These are phyloP conservation scores for Chymomyza costata DNA, from an alignment of 1,140 invertebrate genomes.

Conservation along the genomic window DNA sequence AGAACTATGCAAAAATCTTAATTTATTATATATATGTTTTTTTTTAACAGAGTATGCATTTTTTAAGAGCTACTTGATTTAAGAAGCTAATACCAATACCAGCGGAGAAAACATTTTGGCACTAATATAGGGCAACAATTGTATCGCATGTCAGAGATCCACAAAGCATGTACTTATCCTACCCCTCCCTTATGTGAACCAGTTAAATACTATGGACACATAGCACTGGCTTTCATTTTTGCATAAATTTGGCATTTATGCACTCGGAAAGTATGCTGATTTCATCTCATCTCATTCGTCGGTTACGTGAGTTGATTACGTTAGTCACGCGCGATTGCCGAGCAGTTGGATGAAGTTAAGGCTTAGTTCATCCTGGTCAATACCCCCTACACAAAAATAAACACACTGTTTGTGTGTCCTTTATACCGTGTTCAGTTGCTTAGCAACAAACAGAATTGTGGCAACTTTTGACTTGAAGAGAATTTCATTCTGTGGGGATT, in stretches of 20 bases:
- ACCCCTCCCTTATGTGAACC: neutral
- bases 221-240: slow-evolving; percentile 31
- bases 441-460: slow-evolving; percentile 65
- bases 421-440: slow-evolving; percentile 50
- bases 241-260: slow-evolving; percentile 67
- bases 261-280: slow-evolving; percentile 63
- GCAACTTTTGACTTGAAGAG: slow-evolving; percentile 67
- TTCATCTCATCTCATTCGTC: slow-evolving; percentile 65
- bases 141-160: slow-evolving; percentile 53
- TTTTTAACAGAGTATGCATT: too few relatives aligned
- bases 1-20: too few relatives aligned
- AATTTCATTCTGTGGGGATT: slow-evolving; percentile 63
- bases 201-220: too few relatives aligned
- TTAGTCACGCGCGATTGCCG: slow-evolving; percentile 59
- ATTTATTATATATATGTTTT: too few relatives aligned
- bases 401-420: slow-evolving; percentile 19
- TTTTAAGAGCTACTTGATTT: too few relatives aligned
- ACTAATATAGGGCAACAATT: too few relatives aligned
- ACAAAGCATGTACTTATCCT: slow-evolving; percentile 16
- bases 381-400: slow-evolving; percentile 7
- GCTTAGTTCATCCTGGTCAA: slow-evolving; percentile 15
- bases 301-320: slow-evolving; percentile 72
- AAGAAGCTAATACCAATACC: too few relatives aligned
- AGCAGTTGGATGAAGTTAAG: slow-evolving; percentile 1
- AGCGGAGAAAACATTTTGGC: too few relatives aligned